These are phyloP conservation scores for Spinibarbus caldwelli DNA, from an alignment of 2,797 vertebrate species.

Conservation along the genomic window DNA sequence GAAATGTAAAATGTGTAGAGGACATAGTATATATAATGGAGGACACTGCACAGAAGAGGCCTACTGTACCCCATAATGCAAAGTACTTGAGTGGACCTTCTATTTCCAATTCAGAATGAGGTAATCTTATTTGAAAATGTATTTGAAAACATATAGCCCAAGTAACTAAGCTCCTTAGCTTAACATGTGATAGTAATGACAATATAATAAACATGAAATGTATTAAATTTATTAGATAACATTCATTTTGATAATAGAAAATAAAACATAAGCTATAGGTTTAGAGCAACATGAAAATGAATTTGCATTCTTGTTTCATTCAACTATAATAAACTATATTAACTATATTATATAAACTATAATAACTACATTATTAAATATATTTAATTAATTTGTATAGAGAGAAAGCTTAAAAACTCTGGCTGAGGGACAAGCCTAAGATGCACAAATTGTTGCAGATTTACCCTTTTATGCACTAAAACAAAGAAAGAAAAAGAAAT, in stretches of 20 bases:
- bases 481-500: not conserved
- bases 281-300: too few relatives aligned
- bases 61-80: not conserved
- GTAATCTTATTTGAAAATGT: not conserved
- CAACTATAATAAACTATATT: too few relatives aligned
- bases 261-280: not conserved
- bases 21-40: too few relatives aligned
- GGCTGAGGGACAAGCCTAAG: not conserved
- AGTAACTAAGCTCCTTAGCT: not conserved
- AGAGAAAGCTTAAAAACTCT: not conserved
- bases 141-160: not conserved
- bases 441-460: not conserved
- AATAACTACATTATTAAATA: not conserved
- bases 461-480: not conserved
- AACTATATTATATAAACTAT: too few relatives aligned
- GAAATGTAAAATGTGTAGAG: too few relatives aligned
- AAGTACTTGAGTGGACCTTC: not conserved
- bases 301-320: too few relatives aligned
- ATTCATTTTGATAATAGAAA: not conserved
- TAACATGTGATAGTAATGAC: not conserved
- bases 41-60: not conserved
- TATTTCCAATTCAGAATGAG: not conserved
- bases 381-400: not conserved
- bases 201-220: too few relatives aligned
- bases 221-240: not conserved